Conservation (phyloP, 2,888 invertebrate genomes). For the Microctonus aethiopoides region DNA sequence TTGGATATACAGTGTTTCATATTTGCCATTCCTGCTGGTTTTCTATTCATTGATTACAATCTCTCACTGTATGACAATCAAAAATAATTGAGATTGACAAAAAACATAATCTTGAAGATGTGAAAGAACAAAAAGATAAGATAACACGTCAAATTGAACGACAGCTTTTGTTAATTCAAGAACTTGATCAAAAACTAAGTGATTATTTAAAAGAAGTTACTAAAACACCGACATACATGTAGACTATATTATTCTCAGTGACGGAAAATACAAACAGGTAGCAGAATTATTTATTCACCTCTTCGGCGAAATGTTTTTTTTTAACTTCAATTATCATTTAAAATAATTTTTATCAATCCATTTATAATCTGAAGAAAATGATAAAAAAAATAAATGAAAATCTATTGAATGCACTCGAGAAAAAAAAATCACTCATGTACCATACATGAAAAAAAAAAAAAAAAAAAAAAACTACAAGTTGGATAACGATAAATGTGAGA, state of each 20-base stretch:
- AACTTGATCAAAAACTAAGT: constrained; percentile 39
- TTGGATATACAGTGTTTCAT: no score
- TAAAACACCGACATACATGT: neutral
- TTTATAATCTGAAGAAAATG: no score
- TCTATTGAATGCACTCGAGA: neutral
- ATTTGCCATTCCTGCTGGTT: constrained; percentile 41
- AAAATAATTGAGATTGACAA: constrained; percentile 35
- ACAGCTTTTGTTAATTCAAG: constrained; percentile 43
- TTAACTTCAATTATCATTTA: no score
- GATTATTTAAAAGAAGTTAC: constrained; percentile 37
- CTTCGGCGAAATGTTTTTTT: no score
- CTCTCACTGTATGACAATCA: constrained; percentile 39
- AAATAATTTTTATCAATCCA: no score
- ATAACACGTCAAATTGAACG: constrained; percentile 40
- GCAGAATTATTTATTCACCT: no score
- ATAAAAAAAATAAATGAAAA: neutral
- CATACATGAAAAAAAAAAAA: neutral
- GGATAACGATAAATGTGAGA: neutral
- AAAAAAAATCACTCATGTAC: neutral
- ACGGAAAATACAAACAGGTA: no score
- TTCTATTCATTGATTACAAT: constrained; percentile 41
- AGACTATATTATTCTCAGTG: no score
- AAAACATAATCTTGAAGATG: constrained; percentile 35
- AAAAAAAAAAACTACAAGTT: neutral
- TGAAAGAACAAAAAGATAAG: constrained; percentile 40